Evolutionary conservation across 2,797 vertebrate species (phyloP), one percentile per base, ranked within the genome.

Genomic region (Schizopygopsis malacanthus): DNA sequence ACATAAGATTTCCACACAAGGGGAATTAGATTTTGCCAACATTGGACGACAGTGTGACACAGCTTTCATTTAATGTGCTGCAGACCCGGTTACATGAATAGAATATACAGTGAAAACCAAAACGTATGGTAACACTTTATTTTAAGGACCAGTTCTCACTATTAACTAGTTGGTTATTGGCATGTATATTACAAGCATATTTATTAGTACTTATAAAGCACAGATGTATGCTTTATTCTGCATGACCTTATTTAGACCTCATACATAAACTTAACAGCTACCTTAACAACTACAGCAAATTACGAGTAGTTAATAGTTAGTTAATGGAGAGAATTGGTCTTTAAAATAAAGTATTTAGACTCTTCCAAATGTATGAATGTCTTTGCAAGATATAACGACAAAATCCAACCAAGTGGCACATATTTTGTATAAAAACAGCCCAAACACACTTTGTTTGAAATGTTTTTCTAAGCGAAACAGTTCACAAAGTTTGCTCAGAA

Each of bases 1-100:
- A 56, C 82, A 39, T 45, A 25, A 67, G 33, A 65, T 69, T 69
- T 77, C 61, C 73, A 84, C 61, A 84, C 63, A 69, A 69, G 37
- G 10, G 37, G 43, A 39, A 50, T 76, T 65, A 50, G 52, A 85
- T 43, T 78, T 69, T 56, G n/a, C 59, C 22, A 41, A 84, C 59
- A 70, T 18, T 59, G 63, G n/a, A 59, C 3, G 52, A 37, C 2
- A n/a, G 9, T 25, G 41, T 79, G 65, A 71, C 47, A 13, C 50
- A 56, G 39, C 6, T 47, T 79, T 6, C 41, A 37, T 71, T 79
- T 12, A 79, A 76, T 43, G 25, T 25, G 16, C 37, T 41, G 20
- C 22, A 56, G 47, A 77, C 28, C 59, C 43, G 33, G 41, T 16
- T 63, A 76, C 59, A 33, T 69, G 37, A 22, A 5, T 22, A 18